These are phyloP conservation scores for Sebastes nivosus DNA, from an alignment of 2,797 vertebrate species.

Conservation along the genomic window DNA sequence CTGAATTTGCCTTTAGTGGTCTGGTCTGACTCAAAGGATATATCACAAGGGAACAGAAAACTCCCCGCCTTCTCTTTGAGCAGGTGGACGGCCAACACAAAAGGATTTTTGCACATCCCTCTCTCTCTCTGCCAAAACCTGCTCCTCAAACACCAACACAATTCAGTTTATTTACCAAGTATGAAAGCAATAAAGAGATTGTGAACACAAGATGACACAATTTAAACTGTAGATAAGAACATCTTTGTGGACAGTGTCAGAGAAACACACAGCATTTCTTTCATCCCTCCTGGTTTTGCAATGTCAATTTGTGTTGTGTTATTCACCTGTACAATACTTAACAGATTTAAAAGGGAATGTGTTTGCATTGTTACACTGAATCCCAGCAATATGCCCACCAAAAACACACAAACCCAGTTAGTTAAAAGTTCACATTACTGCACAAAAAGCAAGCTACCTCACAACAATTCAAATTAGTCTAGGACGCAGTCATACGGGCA, in stretches of 20 bases:
- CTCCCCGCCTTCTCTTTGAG: slow-evolving; percentile 6
- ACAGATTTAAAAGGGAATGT: background rate
- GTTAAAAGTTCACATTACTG: too few relatives aligned
- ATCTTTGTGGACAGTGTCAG: background rate
- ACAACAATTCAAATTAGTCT: too few relatives aligned
- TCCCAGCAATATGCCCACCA: background rate
- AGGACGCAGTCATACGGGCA: rapidly evolving
- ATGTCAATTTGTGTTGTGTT: background rate
- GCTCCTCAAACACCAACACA: background rate
- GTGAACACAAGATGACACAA: background rate
- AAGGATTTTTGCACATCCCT: background rate
- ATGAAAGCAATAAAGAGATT: background rate
- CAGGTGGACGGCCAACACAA: slow-evolving; percentile 29
- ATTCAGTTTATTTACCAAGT: background rate
- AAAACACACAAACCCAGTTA: too few relatives aligned
- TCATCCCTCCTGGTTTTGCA: background rate
- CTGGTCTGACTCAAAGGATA: slow-evolving; percentile 52
- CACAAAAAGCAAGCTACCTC: too few relatives aligned
- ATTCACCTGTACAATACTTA: background rate
- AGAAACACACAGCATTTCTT: background rate
- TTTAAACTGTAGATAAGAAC: background rate
- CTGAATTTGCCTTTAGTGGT: slow-evolving; percentile 45
- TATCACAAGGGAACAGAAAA: slow-evolving; percentile 37
- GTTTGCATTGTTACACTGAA: slow-evolving; percentile 7
- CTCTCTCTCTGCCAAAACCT: slow-evolving; percentile 5